A percentile compares a stretch with the other conserved stretches of the same genome.
Evolutionary conservation across 2,113 vertebrate genomes (phyloP).

Genomic region (Eolophus roseicapilla): DNA sequence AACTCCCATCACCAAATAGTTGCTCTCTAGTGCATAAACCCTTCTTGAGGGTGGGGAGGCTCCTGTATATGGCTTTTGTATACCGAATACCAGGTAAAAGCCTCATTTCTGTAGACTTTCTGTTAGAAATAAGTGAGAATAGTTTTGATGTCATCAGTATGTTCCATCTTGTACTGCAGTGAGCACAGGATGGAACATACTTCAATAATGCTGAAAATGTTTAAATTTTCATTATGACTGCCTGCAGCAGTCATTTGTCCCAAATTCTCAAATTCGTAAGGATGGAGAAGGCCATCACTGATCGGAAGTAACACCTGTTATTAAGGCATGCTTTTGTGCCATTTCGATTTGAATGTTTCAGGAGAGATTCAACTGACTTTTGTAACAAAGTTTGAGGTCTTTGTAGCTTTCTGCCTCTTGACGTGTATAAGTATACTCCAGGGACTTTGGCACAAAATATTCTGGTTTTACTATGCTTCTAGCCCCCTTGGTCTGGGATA

Average conservation of each 20-base stretch:
- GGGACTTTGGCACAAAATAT: not conserved
- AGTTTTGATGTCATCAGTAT: not conserved
- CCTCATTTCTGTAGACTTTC: not conserved
- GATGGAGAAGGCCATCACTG: not conserved
- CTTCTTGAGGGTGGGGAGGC: not conserved
- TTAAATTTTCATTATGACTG: not conserved
- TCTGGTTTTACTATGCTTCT: not conserved
- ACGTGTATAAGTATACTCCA: accelerated
- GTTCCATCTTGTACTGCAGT: not conserved
- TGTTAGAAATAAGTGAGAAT: not conserved
- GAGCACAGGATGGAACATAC: not conserved
- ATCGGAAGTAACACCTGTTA: accelerated
- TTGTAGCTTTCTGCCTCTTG: not conserved
- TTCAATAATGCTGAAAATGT: not conserved
- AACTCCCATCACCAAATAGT: accelerated
- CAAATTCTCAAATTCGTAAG: not conserved
- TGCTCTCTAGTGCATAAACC: too few species aligned
- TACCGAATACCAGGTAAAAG: not conserved
- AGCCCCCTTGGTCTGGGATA: accelerated
- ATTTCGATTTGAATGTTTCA: not conserved
- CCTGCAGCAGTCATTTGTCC: not conserved
- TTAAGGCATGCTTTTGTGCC: not conserved
- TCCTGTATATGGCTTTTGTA: not conserved
- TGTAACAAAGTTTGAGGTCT: not conserved
- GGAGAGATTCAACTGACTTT: not conserved